Evolutionary conservation across 2,888 invertebrate species (phyloP).

Genomic region (Catocala sponsa): DNA sequence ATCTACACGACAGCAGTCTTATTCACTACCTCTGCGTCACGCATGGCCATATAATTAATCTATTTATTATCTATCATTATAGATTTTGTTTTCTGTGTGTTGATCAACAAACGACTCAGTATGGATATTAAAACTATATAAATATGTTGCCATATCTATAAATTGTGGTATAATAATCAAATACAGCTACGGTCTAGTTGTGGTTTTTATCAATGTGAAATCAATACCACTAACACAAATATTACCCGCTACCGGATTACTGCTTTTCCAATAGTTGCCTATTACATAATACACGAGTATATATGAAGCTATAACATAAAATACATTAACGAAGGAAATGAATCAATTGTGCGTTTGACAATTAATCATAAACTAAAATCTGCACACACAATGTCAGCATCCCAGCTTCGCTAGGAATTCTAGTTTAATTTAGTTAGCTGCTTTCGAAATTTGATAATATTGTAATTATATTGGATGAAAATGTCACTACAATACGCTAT

Average conservation of each 20-base stretch:
- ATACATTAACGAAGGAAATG: constrained; percentile 6
- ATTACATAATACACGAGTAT: constrained; percentile 5
- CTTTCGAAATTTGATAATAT: constrained; percentile 22
- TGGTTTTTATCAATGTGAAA: constrained; percentile 31
- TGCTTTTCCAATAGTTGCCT: constrained; percentile 12
- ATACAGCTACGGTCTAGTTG: constrained; percentile 19
- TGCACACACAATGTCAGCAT: constrained; percentile 23
- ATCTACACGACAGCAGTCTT: too few relatives aligned
- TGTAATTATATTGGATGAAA: constrained; percentile 19
- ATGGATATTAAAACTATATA: not conserved
- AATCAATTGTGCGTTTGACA: constrained; percentile 15
- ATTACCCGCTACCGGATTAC: constrained; percentile 26
- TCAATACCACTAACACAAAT: constrained; percentile 26
- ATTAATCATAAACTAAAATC: constrained; percentile 41
- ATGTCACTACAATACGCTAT: constrained; percentile 36
- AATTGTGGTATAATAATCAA: not conserved
- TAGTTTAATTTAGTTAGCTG: constrained; percentile 50
- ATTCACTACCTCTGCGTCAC: too few relatives aligned
- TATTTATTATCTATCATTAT: too few relatives aligned
- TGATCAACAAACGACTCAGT: too few relatives aligned
- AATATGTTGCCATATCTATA: not conserved
- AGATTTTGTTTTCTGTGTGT: too few relatives aligned
- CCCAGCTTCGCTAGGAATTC: constrained; percentile 25
- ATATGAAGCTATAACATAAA: not conserved
- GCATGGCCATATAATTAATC: too few relatives aligned